Base-by-base conservation (phyloP, 2,797 vertebrate genomes). In the Cygnus olor region DNA sequence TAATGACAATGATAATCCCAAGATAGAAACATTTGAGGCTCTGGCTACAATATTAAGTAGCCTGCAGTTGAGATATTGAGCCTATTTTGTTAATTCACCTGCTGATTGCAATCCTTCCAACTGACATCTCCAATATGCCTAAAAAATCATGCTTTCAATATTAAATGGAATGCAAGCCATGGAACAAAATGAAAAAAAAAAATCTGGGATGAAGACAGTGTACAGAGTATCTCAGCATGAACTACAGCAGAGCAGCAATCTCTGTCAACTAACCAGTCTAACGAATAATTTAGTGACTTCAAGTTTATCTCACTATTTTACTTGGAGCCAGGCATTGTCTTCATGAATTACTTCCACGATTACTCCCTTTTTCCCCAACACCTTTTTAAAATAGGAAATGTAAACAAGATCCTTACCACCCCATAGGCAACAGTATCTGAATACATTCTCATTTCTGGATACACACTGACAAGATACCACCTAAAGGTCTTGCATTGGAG, bases 361-460 rank as follows among this genome's bases (percentile, higher is more conserved):
- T 65, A 45, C 34, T 88, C 20, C 30, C 28, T 63, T 22, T 12
- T 9, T 12, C 44, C 36, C 36, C 47, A 30, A 56, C 40, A 19
- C 6, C 27, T 24, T 73, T 91, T 53, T 13, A 17, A 19, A 94
- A 40, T 7, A 24, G 56, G 69, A 84, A 94, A 60, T 30, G 70
- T 30, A 82, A 76, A 56, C 3, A 12, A 51, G 72, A 15, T 89
- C 85, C 99, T 99, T 98, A 99, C 99, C 97, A 99, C 98, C 80
- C 99, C 99, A 1, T 99, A 99, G 87, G 99, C 99, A 3, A 99
- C 96, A 60, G 98, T 99, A 94, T 99, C 99, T 0, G 98, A 98
- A 95, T 99, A 99, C 98, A 99, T 99, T 96, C 99, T 99, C 99
- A 99, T 99, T 97, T 99, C 99, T 1, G 99, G 99, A 96, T 99